These are phyloP conservation scores for Chlorodrepanis virens DNA, from an alignment of 2,113 vertebrate genomes.

Conservation along the genomic window DNA sequence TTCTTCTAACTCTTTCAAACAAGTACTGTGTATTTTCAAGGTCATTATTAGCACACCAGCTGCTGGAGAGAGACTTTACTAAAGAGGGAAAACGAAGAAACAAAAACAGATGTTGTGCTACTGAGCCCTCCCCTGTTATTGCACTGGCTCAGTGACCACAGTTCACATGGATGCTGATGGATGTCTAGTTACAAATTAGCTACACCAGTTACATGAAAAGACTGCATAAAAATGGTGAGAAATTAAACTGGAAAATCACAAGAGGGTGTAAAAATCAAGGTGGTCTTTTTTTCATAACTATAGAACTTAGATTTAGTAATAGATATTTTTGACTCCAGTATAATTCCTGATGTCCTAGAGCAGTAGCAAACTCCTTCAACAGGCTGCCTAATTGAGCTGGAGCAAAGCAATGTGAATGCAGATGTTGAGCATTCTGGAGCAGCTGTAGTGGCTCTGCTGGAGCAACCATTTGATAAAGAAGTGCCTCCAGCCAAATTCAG, in stretches of 20 bases:
- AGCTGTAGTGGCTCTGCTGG: background rate
- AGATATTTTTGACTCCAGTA: background rate
- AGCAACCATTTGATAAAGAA: background rate
- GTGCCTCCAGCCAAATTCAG: background rate
- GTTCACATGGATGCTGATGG: background rate
- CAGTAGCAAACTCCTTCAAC: background rate
- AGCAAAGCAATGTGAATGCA: background rate
- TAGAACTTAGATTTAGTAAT: background rate
- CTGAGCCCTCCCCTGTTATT: background rate
- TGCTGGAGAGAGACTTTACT: background rate
- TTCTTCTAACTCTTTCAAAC: background rate
- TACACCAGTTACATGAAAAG: background rate
- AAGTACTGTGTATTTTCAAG: background rate
- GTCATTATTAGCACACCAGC: background rate
- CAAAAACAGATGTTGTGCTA: background rate
- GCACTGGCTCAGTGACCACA: background rate
- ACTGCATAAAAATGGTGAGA: background rate
- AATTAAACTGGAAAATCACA: background rate
- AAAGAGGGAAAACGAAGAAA: background rate
- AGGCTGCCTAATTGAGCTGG: background rate
- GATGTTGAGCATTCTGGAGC: background rate
- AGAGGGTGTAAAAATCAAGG: background rate
- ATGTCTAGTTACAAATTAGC: background rate
- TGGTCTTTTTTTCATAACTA: background rate
- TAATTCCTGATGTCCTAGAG: background rate